Evolutionary conservation across 1,140 invertebrate genomes (phyloP).

Genomic region (Leptoteleia sp.): DNA sequence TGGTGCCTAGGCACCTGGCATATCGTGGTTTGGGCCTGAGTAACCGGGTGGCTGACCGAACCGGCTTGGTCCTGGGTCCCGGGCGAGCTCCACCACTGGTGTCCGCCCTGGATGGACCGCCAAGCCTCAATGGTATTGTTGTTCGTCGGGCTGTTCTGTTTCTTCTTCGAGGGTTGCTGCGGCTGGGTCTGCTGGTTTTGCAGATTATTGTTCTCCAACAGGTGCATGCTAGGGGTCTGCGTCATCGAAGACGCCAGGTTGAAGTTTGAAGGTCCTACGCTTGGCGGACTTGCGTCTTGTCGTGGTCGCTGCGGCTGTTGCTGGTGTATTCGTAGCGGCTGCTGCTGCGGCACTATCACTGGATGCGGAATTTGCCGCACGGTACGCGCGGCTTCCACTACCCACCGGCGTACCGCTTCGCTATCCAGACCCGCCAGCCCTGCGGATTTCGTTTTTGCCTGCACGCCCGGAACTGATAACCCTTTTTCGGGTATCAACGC

Average conservation of each 20-base stretch:
- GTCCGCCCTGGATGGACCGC: slow-evolving; percentile 76
- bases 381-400: slow-evolving; percentile 78
- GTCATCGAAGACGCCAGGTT: slow-evolving; percentile 77
- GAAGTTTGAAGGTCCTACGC: slow-evolving; percentile 69
- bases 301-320: slow-evolving; percentile 67
- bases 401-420: slow-evolving; percentile 80
- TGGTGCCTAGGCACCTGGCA: slow-evolving; percentile 73
- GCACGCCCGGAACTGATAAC: slow-evolving; percentile 67
- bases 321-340: slow-evolving; percentile 36
- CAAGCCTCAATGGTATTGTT: slow-evolving; percentile 80
- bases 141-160: slow-evolving; percentile 79
- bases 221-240: slow-evolving; percentile 79
- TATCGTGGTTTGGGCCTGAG: slow-evolving; percentile 68
- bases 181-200: slow-evolving; percentile 71
- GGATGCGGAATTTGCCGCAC: slow-evolving; percentile 77
- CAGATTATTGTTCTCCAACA: slow-evolving; percentile 79
- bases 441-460: slow-evolving; percentile 77
- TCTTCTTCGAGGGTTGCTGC: slow-evolving; percentile 73
- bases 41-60: slow-evolving; percentile 57
- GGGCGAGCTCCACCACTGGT: slow-evolving; percentile 78
- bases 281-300: slow-evolving; percentile 70
- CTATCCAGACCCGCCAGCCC: slow-evolving; percentile 80
- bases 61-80: slow-evolving; percentile 69
- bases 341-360: slow-evolving; percentile 69
- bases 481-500: slow-evolving; percentile 78